phyloP scores from a whole-genome alignment of 2,888 invertebrate genomes.

The Dasypogon diadema region DNA sequence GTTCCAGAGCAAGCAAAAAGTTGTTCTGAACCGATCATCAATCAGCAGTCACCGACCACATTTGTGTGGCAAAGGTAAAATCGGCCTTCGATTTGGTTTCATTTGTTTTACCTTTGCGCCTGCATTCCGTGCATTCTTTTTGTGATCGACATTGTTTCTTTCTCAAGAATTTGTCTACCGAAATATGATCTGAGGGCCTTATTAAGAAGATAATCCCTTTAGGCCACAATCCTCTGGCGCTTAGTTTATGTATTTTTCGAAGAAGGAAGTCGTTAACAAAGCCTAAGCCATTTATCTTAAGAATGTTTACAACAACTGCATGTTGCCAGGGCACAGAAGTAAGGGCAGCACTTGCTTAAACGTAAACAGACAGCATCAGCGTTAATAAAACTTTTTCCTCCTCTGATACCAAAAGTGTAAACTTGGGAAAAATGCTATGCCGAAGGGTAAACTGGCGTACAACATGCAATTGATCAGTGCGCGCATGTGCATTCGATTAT shows the following conservation, averaged over 20 bases:
- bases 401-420: background rate
- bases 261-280: slow-evolving; percentile 20
- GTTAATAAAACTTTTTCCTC: slow-evolving; percentile 15
- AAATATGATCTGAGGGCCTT: background rate
- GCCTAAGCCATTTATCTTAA: slow-evolving; percentile 4
- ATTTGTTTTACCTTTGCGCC: background rate
- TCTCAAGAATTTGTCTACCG: background rate
- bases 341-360: slow-evolving; percentile 12
- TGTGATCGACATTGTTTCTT: background rate
- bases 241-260: background rate
- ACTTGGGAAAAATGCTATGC: background rate
- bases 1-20: too few relatives aligned
- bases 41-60: background rate
- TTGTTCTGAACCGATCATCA: background rate
- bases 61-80: background rate
- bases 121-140: background rate
- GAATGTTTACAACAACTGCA: slow-evolving; percentile 23
- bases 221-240: background rate
- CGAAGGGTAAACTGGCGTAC: background rate
- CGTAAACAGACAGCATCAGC: slow-evolving; percentile 3
- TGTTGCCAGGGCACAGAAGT: slow-evolving; percentile 4
- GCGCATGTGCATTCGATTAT: slow-evolving; percentile 36
- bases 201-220: background rate
- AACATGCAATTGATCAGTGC: slow-evolving; percentile 29
- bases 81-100: background rate